phyloP scores from a whole-genome alignment of 2,888 invertebrate species.

The Thumatha senex region DNA sequence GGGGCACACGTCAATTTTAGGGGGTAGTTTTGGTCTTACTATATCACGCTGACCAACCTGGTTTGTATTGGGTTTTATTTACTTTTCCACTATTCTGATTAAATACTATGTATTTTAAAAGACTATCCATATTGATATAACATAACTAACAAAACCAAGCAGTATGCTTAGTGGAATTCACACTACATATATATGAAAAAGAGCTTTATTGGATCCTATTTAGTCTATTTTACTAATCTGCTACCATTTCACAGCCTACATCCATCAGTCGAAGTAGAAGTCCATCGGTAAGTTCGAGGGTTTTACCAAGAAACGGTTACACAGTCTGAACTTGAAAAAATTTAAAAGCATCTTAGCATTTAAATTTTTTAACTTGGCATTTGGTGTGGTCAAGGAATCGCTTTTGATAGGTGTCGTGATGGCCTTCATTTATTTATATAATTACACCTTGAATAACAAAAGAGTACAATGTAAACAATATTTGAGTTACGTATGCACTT shows the following conservation, averaged over 20 bases:
- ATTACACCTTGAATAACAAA: constrained; percentile 18
- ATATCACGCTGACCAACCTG: too few species aligned
- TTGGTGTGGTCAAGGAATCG: constrained; percentile 19
- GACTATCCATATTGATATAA: too few species aligned
- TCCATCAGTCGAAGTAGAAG: constrained; percentile 27
- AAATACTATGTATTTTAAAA: too few species aligned
- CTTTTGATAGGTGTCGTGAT: constrained; percentile 15
- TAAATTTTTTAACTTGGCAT: not conserved
- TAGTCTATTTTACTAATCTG: not conserved
- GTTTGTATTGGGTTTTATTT: too few species aligned
- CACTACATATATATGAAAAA: too few species aligned
- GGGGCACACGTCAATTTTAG: too few species aligned
- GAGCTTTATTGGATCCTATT: too few species aligned
- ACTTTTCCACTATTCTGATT: too few species aligned
- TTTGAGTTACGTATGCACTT: not conserved
- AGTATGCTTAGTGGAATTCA: too few species aligned
- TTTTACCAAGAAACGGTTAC: constrained; percentile 1
- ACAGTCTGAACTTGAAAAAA: constrained; percentile 1
- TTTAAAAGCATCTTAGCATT: not conserved
- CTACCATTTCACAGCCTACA: constrained; percentile 31
- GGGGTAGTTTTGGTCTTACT: too few species aligned
- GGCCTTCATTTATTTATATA: constrained; percentile 16
- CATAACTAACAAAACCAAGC: too few species aligned
- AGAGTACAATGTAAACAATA: constrained; percentile 27
- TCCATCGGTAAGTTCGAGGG: constrained; percentile 36